Evolutionary conservation across 2,888 invertebrate species (phyloP), one percentile per base, ranked within the genome.

Genomic region (Brassicogethes aeneus): DNA sequence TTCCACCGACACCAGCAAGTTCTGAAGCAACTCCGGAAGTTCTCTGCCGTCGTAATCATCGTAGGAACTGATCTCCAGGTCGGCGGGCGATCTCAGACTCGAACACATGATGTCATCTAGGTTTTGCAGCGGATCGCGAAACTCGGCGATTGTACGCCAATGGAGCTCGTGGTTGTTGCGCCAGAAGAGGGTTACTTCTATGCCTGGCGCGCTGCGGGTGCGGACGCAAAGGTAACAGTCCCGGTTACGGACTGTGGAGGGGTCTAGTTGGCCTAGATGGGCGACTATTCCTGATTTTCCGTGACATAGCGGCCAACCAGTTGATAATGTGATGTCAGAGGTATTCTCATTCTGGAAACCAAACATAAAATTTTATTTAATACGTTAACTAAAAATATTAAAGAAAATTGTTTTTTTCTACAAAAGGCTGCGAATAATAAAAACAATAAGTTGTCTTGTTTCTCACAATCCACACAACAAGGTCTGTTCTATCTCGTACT

Each of bases 281-380:
- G 80, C 66, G 55, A 77, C 71, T 60, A 81, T 68, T 53, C 78
- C 79, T 59, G 74, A 73, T 41, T 62, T 64, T 54, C 74, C 75
- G 57, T 80, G 70, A 60, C 77, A 76, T 64, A 81, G 67, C 45
- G 81, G 81, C 81, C 81, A 82, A 64, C 80, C 81, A 60, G 71
- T 64, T 51, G 76, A 75, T 56, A 74, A 62, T 43, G 59, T 50
- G 40, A 54, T 50, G 48, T 59, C 55, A 47, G 66, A 70, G 50
- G 71, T 64, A 59, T 73, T 70, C 64, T 72, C 65, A 56, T 68
- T 70, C 80, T 80, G 74, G 31, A 73, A 70, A 16, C 48, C 44
- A 54, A 52, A 55, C 45, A 47, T 40, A 37, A 7, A n/a, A n/a
- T n/a, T n/a, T n/a, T n/a, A n/a, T n/a, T n/a, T n/a, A n/a, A n/a